Percentiles rank a stretch among this genome's conserved stretches.
Evolutionary conservation across 2,888 invertebrate species (phyloP).

Genomic region (Tipula lateralis): DNA sequence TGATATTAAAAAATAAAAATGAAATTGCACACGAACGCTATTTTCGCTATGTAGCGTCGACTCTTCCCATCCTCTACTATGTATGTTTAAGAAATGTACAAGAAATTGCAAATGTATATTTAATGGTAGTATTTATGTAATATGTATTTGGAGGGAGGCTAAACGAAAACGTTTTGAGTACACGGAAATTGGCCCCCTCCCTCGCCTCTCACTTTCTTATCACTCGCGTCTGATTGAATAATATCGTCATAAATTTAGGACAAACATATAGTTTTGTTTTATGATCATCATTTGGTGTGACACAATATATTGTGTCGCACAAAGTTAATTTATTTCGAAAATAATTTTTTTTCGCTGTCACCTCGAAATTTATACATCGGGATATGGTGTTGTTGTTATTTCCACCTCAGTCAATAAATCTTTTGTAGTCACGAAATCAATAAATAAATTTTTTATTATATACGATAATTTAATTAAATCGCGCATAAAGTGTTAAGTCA

Average conservation of each 20-base stretch:
- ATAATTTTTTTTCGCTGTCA: not conserved
- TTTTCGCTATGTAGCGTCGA: not conserved
- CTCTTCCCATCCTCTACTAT: not conserved
- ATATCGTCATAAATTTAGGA: not conserved
- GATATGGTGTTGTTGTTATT: not conserved
- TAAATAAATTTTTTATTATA: not conserved
- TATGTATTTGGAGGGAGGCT: not conserved
- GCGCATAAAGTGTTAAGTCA: not conserved
- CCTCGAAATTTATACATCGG: not conserved
- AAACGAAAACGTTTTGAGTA: not conserved
- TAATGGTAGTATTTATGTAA: not conserved
- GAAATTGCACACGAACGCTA: not conserved
- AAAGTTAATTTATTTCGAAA: not conserved
- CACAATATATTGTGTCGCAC: not conserved
- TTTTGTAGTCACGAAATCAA: not conserved
- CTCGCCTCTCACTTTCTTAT: not conserved
- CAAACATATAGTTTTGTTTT: not conserved
- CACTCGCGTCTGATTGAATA: not conserved
- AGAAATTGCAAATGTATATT: constrained; percentile 3
- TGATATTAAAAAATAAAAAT: constrained; percentile 12
- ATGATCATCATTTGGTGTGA: not conserved
- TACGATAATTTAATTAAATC: not conserved
- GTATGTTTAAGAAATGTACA: not conserved
- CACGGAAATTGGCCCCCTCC: not conserved
- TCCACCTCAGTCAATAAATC: not conserved